These are phyloP conservation scores for Lepidocyrtoides sp. DNA, from an alignment of 2,888 invertebrate genomes.

Conservation along the genomic window DNA sequence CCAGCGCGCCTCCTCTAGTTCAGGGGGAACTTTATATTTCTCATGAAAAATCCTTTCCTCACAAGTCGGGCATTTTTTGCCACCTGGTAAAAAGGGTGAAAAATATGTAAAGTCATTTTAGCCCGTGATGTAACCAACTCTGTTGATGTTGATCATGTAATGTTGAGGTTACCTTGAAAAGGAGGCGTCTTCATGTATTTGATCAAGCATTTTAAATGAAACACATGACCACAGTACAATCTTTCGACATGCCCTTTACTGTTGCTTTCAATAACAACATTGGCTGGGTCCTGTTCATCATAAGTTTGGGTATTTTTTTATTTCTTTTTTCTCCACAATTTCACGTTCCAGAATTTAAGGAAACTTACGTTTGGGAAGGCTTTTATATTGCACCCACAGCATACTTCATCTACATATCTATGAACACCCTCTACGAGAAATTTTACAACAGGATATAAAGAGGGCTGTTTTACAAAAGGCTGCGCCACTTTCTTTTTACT, in stretches of 20 bases:
- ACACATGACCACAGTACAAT: constrained; percentile 92
- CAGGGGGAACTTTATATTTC: constrained; percentile 91
- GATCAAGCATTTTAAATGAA: constrained; percentile 91
- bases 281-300: constrained; percentile 87
- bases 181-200: constrained; percentile 91
- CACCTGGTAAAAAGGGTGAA: constrained; percentile 88
- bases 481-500: constrained; percentile 87
- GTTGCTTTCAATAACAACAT: constrained; percentile 88
- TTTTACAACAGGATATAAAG: constrained; percentile 89
- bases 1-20: constrained; percentile 92
- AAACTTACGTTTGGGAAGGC: constrained; percentile 89
- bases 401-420: constrained; percentile 89
- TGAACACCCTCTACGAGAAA: constrained; percentile 90
- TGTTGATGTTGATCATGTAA: too few species aligned
- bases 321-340: too few species aligned
- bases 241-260: constrained; percentile 90
- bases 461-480: constrained; percentile 89
- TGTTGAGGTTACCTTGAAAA: constrained; percentile 88
- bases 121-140: background rate
- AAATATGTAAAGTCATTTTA: background rate
- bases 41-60: constrained; percentile 91
- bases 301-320: too few species aligned
- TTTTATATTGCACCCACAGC: constrained; percentile 89
- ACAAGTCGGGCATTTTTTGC: constrained; percentile 91
- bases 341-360: background rate